phyloP scores from a whole-genome alignment of 2,888 invertebrate species.

The Camptogramma bilineatum region DNA sequence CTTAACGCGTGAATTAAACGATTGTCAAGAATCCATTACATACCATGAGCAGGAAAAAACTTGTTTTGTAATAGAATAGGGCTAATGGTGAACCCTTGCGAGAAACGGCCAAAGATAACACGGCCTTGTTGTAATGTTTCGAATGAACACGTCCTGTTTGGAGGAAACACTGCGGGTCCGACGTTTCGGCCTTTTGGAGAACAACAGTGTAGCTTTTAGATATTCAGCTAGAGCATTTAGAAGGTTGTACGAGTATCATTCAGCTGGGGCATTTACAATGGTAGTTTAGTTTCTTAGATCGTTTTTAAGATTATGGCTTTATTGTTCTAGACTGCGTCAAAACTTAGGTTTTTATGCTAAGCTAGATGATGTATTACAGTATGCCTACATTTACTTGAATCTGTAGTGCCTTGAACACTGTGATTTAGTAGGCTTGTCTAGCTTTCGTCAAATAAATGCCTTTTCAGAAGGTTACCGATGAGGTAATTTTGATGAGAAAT shows the following conservation, averaged over 20 bases:
- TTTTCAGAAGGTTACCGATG: no score
- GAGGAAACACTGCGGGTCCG: conserved; percentile 43
- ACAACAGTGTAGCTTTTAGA: background rate
- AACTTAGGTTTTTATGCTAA: no score
- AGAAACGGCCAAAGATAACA: conserved; percentile 49
- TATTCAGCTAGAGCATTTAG: background rate
- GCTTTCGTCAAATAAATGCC: no score
- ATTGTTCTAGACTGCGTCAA: no score
- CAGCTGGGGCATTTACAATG: no score
- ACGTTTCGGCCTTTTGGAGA: conserved; percentile 49
- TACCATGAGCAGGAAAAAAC: background rate
- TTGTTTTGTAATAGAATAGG: conserved; percentile 9
- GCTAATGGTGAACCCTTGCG: conserved; percentile 35
- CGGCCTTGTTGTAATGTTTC: conserved; percentile 51
- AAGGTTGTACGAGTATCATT: background rate
- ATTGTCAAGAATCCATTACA: background rate
- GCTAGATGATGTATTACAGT: no score
- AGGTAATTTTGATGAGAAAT: no score
- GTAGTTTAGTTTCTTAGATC: no score
- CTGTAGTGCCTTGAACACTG: no score
- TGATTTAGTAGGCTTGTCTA: no score
- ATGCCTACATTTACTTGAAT: no score
- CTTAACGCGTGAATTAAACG: background rate
- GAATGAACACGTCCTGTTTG: conserved; percentile 55
- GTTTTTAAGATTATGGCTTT: no score